Percentiles rank a stretch among this genome's conserved stretches.
phyloP scores from a whole-genome alignment of 2,113 vertebrate species.

The Peromyscus maniculatus region DNA sequence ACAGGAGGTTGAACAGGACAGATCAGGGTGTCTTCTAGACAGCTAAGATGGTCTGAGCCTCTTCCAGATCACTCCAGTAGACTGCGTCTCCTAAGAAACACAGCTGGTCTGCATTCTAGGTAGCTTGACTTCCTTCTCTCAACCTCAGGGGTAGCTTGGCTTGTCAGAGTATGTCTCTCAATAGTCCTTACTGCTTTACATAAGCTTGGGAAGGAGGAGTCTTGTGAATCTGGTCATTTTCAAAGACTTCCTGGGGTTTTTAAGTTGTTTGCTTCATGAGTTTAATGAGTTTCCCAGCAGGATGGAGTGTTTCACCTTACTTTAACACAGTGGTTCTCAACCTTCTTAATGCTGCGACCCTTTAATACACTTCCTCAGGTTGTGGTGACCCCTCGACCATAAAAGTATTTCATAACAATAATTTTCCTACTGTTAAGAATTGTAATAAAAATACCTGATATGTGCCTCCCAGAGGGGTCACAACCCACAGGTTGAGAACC shows the following conservation, averaged over 20 bases:
- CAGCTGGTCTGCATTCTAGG: background rate
- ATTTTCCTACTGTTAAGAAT: too few species aligned
- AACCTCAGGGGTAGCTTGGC: too few species aligned
- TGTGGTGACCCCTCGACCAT: too few species aligned
- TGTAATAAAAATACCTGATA: too few species aligned
- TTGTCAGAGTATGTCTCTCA: background rate
- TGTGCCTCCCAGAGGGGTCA: too few species aligned
- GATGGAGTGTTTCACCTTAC: background rate
- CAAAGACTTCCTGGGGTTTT: background rate
- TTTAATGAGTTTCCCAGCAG: background rate
- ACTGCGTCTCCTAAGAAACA: background rate
- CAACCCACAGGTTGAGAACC: too few species aligned
- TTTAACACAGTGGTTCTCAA: background rate
- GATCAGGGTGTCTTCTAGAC: background rate
- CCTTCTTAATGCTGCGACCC: too few species aligned
- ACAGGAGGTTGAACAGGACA: background rate
- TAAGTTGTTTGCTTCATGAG: background rate
- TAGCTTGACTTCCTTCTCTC: background rate
- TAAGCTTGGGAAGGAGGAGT: background rate
- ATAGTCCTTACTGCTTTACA: background rate
- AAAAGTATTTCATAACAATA: too few species aligned
- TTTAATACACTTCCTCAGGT: too few species aligned
- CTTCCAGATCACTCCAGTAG: background rate
- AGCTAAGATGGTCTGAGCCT: background rate
- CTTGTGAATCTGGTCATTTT: background rate